Base-by-base conservation (phyloP, 2,797 vertebrate species). In the Carduelis carduelis region DNA sequence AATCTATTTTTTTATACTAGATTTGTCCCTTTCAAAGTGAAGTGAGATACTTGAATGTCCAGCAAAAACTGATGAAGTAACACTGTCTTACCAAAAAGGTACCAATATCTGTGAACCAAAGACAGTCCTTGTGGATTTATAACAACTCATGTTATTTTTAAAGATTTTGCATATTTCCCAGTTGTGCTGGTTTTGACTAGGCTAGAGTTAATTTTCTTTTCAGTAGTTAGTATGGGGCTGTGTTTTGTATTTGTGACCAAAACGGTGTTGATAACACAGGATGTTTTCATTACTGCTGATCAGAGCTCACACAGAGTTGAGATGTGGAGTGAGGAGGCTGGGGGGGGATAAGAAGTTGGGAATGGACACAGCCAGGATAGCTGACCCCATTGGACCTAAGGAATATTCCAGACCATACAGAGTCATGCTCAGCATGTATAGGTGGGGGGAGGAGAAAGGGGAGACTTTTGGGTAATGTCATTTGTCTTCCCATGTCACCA, bases 311-410 rank as follows among this genome's bases (percentile, higher is more conserved):
- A 27, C 9, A 47, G 44, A 76, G 30, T 1, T 23, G 28, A 64
- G 16, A 16, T 28, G 19, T 59, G n/a, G 27, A 44, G 9, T n/a
- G 37, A 64, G 44, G 37, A 70, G 21, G 24, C 23, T 37, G 35
- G 6, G 3, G 22, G 4, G 14, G 9, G 35, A 8, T 8, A 50
- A 39, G 20, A 23, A 28, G 3, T 0, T 49, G 23, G 32, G 27
- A 76, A 9, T 17, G 56, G 24, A 37, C 8, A n/a, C 3, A 44
- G 20, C 19, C 50, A 44, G 64, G 20, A 52, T 14, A 83, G 17
- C 12, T 50, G 79, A 64, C 8, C 23, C 21, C 17, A 34, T 0
- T 1, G 28, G 32, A 28, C 23, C 32, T 32, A 8, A 50, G 28
- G 21, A 32, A 22, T 22, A 30, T n/a, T n/a, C 28, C 49, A 70